A percentile compares a stretch with the other conserved stretches of the same genome.
These are phyloP conservation scores for Diploscapter pachys DNA, from an alignment of 1,140 invertebrate genomes.

Conservation along the genomic window DNA sequence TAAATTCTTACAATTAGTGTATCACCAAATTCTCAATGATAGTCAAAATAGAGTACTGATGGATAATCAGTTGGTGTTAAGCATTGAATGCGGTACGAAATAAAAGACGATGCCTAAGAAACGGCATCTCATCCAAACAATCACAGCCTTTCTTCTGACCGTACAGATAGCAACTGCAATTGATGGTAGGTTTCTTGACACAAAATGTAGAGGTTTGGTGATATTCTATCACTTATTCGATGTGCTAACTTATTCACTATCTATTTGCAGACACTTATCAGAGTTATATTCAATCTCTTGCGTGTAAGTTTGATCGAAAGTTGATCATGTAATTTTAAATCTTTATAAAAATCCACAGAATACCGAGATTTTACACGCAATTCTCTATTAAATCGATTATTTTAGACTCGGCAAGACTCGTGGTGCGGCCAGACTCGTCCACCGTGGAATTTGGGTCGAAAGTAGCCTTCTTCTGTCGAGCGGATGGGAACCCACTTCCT, in stretches of 20 bases:
- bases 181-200: conserved; percentile 4
- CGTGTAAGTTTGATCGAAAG: conserved; percentile 32
- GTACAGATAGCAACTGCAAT: too few relatives aligned
- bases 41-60: too few relatives aligned
- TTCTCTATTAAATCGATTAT: conserved; percentile 4
- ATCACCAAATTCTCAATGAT: too few relatives aligned
- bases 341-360: too few relatives aligned
- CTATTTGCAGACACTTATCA: conserved; percentile 34
- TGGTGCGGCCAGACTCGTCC: conserved; percentile 47
- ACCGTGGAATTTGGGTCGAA: conserved; percentile 81
- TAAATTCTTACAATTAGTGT: too few relatives aligned
- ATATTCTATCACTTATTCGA: conserved; percentile 8
- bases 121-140: too few relatives aligned
- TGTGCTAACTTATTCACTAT: conserved; percentile 1
- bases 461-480: conserved; percentile 89
- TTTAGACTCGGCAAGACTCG: conserved; percentile 37
- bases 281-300: conserved; percentile 41
- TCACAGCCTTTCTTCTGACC: too few relatives aligned
- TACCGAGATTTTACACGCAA: neutral
- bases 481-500: conserved; percentile 79
- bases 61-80: too few relatives aligned
- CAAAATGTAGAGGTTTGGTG: neutral
- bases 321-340: neutral
- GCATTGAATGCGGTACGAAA: too few relatives aligned
- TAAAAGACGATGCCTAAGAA: too few relatives aligned